These are phyloP conservation scores for Martes martes DNA, from an alignment of 2,113 vertebrate genomes.

Conservation along the genomic window DNA sequence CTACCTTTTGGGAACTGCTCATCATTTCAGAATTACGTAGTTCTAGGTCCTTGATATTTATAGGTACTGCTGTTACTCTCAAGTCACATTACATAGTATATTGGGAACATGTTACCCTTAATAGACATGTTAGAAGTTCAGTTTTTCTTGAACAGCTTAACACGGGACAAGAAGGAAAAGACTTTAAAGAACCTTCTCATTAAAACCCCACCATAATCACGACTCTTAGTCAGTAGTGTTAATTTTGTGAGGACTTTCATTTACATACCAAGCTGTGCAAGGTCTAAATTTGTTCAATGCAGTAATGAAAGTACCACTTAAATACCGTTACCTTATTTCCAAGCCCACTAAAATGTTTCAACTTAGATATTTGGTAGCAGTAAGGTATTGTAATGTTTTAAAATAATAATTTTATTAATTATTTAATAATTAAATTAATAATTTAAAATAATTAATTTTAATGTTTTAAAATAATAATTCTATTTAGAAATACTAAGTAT, in stretches of 20 bases:
- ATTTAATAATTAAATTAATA: no score
- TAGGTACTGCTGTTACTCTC: background rate
- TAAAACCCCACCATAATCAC: background rate
- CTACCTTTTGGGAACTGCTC: background rate
- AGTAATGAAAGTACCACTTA: background rate
- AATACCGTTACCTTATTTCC: background rate
- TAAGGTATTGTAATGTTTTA: background rate
- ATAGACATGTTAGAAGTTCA: background rate
- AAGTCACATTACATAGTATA: background rate
- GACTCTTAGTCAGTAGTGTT: background rate
- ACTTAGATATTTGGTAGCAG: background rate
- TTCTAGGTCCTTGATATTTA: background rate
- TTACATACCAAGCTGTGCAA: constrained; percentile 2
- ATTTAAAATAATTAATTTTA: background rate
- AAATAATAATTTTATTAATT: background rate
- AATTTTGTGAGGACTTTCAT: background rate
- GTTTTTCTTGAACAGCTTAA: background rate
- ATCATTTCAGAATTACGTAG: background rate
- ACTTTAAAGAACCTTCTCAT: background rate
- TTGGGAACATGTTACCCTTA: background rate
- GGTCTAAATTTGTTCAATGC: background rate
- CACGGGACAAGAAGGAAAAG: background rate
- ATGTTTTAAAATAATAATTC: constrained; percentile 24
- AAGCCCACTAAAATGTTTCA: background rate
- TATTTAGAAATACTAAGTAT: background rate